These are phyloP conservation scores for Bombus picipes DNA, from an alignment of 1,140 invertebrate genomes.

Conservation along the genomic window DNA sequence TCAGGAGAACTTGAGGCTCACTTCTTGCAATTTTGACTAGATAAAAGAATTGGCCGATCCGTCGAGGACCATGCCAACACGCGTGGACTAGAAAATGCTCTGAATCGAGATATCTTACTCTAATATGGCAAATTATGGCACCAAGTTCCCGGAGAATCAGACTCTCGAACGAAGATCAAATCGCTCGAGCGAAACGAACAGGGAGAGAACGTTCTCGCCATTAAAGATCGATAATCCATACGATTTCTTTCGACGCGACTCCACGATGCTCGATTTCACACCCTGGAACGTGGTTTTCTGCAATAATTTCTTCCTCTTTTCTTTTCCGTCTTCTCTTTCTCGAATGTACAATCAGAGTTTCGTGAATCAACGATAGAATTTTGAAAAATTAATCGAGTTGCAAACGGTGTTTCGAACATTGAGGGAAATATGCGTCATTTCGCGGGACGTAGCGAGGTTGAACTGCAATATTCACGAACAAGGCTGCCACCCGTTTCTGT, in stretches of 20 bases:
- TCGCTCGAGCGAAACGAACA: background rate
- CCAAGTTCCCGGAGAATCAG: constrained; percentile 50
- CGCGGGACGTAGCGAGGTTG: constrained; percentile 7
- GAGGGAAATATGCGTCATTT: constrained; percentile 3
- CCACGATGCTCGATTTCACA: constrained; percentile 21
- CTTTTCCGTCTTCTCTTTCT: background rate
- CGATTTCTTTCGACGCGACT: constrained; percentile 32
- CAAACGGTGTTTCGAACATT: background rate
- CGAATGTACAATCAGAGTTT: background rate
- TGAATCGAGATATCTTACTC: constrained; percentile 55
- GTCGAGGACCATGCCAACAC: background rate
- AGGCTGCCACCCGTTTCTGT: background rate
- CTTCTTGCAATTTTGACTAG: constrained; percentile 77
- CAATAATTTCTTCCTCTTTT: background rate
- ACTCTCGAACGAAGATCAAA: background rate
- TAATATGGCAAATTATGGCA: constrained; percentile 78
- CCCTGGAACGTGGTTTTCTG: constrained; percentile 28
- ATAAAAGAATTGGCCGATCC: constrained; percentile 44
- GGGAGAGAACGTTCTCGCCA: background rate
- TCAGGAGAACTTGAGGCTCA: constrained; percentile 25
- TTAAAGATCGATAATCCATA: background rate
- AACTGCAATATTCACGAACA: constrained; percentile 41
- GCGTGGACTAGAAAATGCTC: constrained; percentile 70
- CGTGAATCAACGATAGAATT: background rate
- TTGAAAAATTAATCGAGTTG: background rate